Conservation (phyloP, 2,797 vertebrate species). For the Setipinna tenuifilis region DNA sequence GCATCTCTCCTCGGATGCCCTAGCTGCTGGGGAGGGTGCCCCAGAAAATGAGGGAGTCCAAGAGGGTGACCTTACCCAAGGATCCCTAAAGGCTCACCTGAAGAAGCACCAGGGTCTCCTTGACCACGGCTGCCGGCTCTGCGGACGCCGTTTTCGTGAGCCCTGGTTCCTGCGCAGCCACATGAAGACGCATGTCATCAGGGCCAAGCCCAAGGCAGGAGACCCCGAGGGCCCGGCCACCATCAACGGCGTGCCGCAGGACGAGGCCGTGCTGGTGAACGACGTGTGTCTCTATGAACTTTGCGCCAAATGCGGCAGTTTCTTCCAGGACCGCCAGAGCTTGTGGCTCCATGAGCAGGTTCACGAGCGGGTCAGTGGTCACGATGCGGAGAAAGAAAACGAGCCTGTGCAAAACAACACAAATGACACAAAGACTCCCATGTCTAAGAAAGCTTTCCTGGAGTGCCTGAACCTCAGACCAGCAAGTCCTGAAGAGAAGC, state of each 20-base stretch:
- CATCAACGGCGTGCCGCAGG: slow-evolving; percentile 90
- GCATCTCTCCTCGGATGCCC: slow-evolving; percentile 75
- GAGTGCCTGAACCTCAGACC: slow-evolving; percentile 83
- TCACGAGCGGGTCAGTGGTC: slow-evolving; percentile 71
- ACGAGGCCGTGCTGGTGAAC: slow-evolving; percentile 80
- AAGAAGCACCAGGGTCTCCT: slow-evolving; percentile 91
- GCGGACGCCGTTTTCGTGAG: slow-evolving; percentile 94
- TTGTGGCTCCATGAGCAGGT: slow-evolving; percentile 84
- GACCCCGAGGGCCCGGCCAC: slow-evolving; percentile 81
- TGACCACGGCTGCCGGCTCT: slow-evolving; percentile 94
- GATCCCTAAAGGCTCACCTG: slow-evolving; percentile 94
- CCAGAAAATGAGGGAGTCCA: slow-evolving; percentile 48
- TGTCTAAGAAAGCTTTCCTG: slow-evolving; percentile 80
- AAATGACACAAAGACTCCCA: slow-evolving; percentile 51
- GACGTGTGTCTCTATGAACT: slow-evolving; percentile 92
- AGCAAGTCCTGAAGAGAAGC: slow-evolving; percentile 59
- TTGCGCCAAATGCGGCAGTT: slow-evolving; percentile 92
- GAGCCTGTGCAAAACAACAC: slow-evolving; percentile 44
- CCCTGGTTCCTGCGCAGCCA: slow-evolving; percentile 98
- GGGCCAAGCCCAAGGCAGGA: slow-evolving; percentile 77
- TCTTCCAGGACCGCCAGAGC: slow-evolving; percentile 89
- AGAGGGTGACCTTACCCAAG: slow-evolving; percentile 65
- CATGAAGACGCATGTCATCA: slow-evolving; percentile 93
- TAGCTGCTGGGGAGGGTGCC: slow-evolving; percentile 45
- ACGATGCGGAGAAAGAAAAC: slow-evolving; percentile 43